Evolutionary conservation across 2,113 vertebrate genomes (phyloP).

Genomic region (Polypterus bichir): DNA sequence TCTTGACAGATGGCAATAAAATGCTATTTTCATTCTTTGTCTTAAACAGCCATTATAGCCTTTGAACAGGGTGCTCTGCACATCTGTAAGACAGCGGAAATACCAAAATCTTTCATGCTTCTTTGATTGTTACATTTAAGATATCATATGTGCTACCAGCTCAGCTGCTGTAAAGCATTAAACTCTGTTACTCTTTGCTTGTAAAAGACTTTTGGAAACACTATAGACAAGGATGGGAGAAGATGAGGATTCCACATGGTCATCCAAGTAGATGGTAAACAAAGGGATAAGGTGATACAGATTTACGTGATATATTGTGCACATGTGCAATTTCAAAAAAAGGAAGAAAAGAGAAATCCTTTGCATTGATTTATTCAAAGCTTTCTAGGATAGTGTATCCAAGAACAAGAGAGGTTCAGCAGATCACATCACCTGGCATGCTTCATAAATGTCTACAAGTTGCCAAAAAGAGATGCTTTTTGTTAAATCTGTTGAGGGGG

Average conservation of each 20-base stretch:
- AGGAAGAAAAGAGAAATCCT: slow-evolving; percentile 26
- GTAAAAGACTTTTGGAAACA: slow-evolving; percentile 89
- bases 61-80: slow-evolving; percentile 56
- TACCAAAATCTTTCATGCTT: slow-evolving; percentile 74
- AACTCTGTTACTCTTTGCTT: slow-evolving; percentile 69
- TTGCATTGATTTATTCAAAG: slow-evolving; percentile 51
- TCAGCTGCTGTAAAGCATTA: slow-evolving; percentile 90
- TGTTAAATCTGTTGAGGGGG: too few relatives aligned
- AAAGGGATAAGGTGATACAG: slow-evolving; percentile 65
- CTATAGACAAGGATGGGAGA: slow-evolving; percentile 73
- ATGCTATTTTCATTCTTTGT: slow-evolving; percentile 40
- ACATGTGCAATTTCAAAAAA: slow-evolving; percentile 52
- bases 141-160: slow-evolving; percentile 91
- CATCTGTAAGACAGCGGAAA: slow-evolving; percentile 85
- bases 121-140: slow-evolving; percentile 99
- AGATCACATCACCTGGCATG: slow-evolving; percentile 49
- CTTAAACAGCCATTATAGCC: slow-evolving; percentile 63
- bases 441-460: slow-evolving; percentile 25
- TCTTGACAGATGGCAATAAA: slow-evolving; percentile 64
- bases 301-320: slow-evolving; percentile 79
- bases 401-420: slow-evolving; percentile 51
- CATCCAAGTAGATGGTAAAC: slow-evolving; percentile 73
- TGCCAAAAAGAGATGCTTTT: too few relatives aligned
- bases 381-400: slow-evolving; percentile 41
- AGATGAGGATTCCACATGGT: slow-evolving; percentile 96